Base-by-base conservation (phyloP, 2,888 invertebrate species). In the Rutpela maculata region DNA sequence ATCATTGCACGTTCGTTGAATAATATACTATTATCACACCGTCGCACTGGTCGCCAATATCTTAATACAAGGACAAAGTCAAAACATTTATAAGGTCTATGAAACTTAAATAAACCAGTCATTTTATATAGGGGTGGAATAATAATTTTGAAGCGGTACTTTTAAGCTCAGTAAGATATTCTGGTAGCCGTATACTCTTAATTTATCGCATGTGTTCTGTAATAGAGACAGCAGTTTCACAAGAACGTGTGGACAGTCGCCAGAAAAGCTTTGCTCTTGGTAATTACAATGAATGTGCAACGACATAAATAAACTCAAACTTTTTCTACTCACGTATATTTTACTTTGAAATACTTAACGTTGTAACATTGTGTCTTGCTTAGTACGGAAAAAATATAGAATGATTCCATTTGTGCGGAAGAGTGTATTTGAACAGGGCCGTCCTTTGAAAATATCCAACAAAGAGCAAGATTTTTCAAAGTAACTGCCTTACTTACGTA, bases 181-280 rank as follows among this genome's bases (percentile, higher is more conserved):
- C 86, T 80, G 81, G 83, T 78, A 79, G 85, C 84, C 82, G 81
- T 82, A 83, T 83, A 79, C 83, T 80, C 77, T 84, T 87, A 88
- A 87, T 88, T 87, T 88, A 88, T 87, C 80, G 86, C 84, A 86
- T 87, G 87, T 87, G 87, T 87, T 86, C 83, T 85, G 86, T 86
- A 87, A 87, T 87, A 85, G 87, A 88, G 86, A 88, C 87, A 87
- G 86, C 85, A 87, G 86, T 86, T 87, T 86, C 84, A 82, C 81
- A 86, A 87, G 87, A 87, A 88, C 88, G 88, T 88, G 88, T 88
- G 88, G 88, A 88, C 87, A 87, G 86, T 87, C 87, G 88, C 88
- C 88, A 88, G 87, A 87, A 88, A 86, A 86, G 87, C 87, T 86
- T 86, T 84, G 83, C 84, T 81, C 85, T 83, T 83, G 83, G 86